phyloP scores from a whole-genome alignment of 2,113 vertebrate species.

The Todiramphus saurophagus region DNA sequence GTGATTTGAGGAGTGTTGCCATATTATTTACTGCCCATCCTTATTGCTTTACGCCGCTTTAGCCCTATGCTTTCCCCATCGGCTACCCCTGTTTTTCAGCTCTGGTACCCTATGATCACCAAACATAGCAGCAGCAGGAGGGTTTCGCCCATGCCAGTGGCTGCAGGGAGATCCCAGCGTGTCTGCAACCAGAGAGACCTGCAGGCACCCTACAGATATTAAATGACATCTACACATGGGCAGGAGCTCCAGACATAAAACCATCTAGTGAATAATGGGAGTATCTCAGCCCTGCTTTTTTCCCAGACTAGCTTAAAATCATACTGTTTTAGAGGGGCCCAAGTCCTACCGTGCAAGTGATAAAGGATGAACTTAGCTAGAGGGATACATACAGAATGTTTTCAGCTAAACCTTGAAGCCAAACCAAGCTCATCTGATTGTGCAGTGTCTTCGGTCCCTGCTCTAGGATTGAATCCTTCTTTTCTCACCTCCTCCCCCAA shows the following conservation, averaged over 20 bases:
- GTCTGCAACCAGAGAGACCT: not conserved
- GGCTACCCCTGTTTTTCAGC: too few species aligned
- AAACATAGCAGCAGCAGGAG: not conserved
- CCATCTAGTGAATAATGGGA: not conserved
- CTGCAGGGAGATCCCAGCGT: not conserved
- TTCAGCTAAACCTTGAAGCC: not conserved
- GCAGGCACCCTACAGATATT: not conserved
- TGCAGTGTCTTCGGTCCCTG: not conserved
- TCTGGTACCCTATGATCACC: not conserved
- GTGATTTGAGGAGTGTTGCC: not conserved
- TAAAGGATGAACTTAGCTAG: not conserved
- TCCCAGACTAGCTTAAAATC: not conserved
- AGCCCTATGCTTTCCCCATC: not conserved
- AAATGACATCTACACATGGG: not conserved
- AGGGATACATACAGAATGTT: not conserved
- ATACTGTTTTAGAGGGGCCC: not conserved
- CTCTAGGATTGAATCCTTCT: not conserved
- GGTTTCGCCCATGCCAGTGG: not conserved
- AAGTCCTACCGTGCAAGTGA: not conserved
- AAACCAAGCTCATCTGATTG: not conserved
- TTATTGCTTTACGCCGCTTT: not conserved
- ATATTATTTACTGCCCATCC: not conserved
- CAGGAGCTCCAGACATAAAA: not conserved
- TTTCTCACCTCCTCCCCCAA: not conserved
- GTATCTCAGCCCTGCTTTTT: not conserved